phyloP scores from a whole-genome alignment of 2,888 invertebrate genomes.

The Alloplasta piceator region DNA sequence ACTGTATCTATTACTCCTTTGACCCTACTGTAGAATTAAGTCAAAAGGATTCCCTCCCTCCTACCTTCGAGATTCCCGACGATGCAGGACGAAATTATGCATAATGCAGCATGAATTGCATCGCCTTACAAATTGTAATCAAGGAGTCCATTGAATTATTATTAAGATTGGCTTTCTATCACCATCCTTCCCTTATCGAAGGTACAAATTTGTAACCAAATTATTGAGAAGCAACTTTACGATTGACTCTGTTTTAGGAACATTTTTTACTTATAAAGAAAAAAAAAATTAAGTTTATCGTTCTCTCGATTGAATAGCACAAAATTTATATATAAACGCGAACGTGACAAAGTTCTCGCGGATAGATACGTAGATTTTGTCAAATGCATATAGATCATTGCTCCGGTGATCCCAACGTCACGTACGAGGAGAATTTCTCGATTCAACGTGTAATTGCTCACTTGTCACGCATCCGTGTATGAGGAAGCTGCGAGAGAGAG shows the following conservation, averaged over 20 bases:
- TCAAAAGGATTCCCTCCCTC: no score
- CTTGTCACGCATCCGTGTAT: conserved; percentile 49
- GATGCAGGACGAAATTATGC: no score
- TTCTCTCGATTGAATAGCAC: background rate
- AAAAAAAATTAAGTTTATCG: background rate
- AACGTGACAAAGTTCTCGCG: background rate
- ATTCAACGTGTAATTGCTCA: conserved; percentile 64
- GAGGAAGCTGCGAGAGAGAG: conserved; percentile 16
- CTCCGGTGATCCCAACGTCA: conserved; percentile 33
- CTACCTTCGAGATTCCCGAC: no score
- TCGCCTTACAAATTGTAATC: no score
- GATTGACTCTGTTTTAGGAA: background rate
- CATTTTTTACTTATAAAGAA: background rate
- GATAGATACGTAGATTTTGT: no score
- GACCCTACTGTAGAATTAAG: no score
- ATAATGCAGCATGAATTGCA: no score
- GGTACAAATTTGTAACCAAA: no score
- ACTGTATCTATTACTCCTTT: no score
- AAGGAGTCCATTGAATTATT: no score
- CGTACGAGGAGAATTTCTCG: conserved; percentile 49
- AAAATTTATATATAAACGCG: background rate
- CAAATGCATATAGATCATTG: background rate
- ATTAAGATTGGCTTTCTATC: no score
- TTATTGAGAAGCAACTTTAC: background rate
- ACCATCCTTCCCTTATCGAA: no score